These are phyloP conservation scores for Choloepus didactylus DNA, from an alignment of 2,797 vertebrate species.

Conservation along the genomic window DNA sequence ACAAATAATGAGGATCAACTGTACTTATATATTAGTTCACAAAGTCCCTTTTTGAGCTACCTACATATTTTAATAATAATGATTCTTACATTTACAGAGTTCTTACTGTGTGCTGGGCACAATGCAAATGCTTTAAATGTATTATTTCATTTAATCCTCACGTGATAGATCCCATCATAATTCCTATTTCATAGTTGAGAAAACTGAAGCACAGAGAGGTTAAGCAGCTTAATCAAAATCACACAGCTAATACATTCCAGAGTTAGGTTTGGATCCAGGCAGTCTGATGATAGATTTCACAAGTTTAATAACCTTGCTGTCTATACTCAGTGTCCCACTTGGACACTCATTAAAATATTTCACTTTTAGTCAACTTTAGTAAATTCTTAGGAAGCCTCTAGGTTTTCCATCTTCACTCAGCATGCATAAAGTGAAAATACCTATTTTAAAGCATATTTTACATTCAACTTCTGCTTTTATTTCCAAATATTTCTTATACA, in stretches of 20 bases:
- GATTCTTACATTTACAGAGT: background rate
- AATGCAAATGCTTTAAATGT: too few species aligned
- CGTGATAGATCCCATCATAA: background rate
- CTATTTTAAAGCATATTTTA: background rate
- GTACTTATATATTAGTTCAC: background rate
- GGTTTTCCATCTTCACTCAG: background rate
- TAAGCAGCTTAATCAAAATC: background rate
- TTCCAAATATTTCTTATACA: background rate
- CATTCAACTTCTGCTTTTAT: background rate
- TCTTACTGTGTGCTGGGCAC: background rate
- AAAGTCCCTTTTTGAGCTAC: background rate
- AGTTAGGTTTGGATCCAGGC: background rate
- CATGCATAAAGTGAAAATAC: background rate
- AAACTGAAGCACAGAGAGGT: background rate
- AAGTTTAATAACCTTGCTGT: background rate
- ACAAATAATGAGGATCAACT: too few species aligned
- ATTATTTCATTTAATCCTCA: background rate
- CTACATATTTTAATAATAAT: background rate
- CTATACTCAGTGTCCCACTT: background rate
- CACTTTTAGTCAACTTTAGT: background rate
- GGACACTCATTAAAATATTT: background rate
- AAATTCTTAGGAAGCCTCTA: background rate
- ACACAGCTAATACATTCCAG: background rate
- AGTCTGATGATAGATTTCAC: background rate
- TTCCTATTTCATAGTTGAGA: background rate